phyloP scores from a whole-genome alignment of 2,113 vertebrate species.

The Seriola aureovittata region DNA sequence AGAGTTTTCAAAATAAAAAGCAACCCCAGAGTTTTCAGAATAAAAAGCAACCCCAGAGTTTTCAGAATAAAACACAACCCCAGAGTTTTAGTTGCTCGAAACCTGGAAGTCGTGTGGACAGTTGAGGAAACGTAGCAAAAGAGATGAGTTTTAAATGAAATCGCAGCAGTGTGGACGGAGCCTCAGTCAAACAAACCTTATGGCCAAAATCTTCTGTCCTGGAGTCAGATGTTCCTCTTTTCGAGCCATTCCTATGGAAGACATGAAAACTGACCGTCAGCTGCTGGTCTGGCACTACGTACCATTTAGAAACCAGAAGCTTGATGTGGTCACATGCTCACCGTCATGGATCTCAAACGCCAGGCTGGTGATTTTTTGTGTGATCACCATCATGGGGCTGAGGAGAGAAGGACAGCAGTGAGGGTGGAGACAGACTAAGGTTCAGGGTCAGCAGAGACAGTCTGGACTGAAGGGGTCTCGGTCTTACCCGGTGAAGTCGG shows the following conservation, averaged over 20 bases:
- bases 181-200: conserved; percentile 85
- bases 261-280: not conserved
- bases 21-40: too few relatives aligned
- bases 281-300: too few relatives aligned
- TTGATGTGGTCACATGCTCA: conserved; percentile 57
- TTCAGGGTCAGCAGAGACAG: not conserved
- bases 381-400: conserved; percentile 98
- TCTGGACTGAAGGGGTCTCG: not conserved
- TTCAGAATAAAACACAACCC: too few relatives aligned
- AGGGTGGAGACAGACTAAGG: not conserved
- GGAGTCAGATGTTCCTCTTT: conserved; percentile 92
- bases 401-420: conserved; percentile 48
- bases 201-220: conserved; percentile 91
- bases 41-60: too few relatives aligned
- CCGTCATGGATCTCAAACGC: conserved; percentile 95
- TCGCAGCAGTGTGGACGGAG: too few relatives aligned
- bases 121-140: too few relatives aligned
- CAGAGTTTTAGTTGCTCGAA: too few relatives aligned
- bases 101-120: too few relatives aligned
- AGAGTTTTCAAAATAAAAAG: too few relatives aligned
- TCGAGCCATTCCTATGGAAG: conserved; percentile 89
- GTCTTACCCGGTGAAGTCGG: conserved; percentile 95
- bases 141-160: too few relatives aligned
- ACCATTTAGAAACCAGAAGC: not conserved
- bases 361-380: conserved; percentile 97